Percentiles rank a stretch among this genome's conserved stretches.
These are phyloP conservation scores for Chamaetylas fuelleborni DNA, from an alignment of 2,113 vertebrate species.

Conservation along the genomic window DNA sequence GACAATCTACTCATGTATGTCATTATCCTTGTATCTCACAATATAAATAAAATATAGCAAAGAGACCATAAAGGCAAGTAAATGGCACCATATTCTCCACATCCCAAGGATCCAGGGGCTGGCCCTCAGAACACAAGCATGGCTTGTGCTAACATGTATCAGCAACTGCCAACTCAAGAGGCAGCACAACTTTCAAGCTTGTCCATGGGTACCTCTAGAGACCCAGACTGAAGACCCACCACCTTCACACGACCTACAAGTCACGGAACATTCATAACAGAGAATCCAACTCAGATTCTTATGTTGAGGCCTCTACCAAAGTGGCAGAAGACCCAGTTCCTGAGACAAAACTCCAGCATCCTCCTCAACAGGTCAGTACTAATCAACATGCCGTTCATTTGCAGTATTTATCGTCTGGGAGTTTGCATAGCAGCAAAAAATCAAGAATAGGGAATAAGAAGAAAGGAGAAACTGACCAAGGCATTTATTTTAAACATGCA, in stretches of 20 bases:
- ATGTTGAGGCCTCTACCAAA: accelerated
- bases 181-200: background rate
- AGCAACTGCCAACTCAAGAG: background rate
- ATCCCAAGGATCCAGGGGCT: background rate
- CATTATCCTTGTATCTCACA: background rate
- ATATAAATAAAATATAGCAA: background rate
- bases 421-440: background rate
- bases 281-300: background rate
- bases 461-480: background rate
- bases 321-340: background rate
- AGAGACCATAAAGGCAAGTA: background rate
- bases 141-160: background rate
- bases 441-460: background rate
- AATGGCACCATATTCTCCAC: background rate
- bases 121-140: background rate
- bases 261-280: accelerated
- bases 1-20: background rate
- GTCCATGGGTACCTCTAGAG: background rate
- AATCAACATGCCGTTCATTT: background rate
- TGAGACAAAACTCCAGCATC: background rate
- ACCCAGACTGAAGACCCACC: background rate
- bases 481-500: background rate
- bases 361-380: background rate
- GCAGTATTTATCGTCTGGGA: background rate
- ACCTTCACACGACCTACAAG: background rate